phyloP scores from a whole-genome alignment of 1,140 invertebrate species.

The Magallana ariakensis region DNA sequence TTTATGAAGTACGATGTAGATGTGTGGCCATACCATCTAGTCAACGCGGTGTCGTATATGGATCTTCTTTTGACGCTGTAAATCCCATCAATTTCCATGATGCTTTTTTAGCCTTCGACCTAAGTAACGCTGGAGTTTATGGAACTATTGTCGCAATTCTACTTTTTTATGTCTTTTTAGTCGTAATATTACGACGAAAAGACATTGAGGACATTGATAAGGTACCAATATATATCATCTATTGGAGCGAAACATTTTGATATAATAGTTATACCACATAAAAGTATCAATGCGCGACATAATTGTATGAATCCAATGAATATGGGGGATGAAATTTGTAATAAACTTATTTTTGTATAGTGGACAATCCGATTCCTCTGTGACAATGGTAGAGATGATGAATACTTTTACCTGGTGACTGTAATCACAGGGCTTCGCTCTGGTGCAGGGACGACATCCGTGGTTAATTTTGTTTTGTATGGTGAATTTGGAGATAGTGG shows the following conservation, averaged over 20 bases:
- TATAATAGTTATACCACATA: too few species aligned
- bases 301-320: too few species aligned
- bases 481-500: slow-evolving; percentile 66
- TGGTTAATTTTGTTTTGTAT: slow-evolving; percentile 63
- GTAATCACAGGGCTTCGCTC: slow-evolving; percentile 65
- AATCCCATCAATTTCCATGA: slow-evolving; percentile 49
- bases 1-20: slow-evolving; percentile 49
- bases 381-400: slow-evolving; percentile 62
- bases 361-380: slow-evolving; percentile 60
- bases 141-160: slow-evolving; percentile 74
- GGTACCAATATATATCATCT: slow-evolving; percentile 28
- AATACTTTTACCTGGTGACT: slow-evolving; percentile 65
- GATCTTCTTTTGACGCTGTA: slow-evolving; percentile 48
- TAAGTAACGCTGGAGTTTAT: slow-evolving; percentile 50
- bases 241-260: not conserved
- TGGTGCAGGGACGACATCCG: slow-evolving; percentile 62
- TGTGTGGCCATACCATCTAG: slow-evolving; percentile 33
- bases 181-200: slow-evolving; percentile 78
- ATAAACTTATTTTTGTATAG: slow-evolving; percentile 38
- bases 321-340: too few species aligned
- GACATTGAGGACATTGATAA: slow-evolving; percentile 65
- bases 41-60: not conserved
- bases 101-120: slow-evolving; percentile 47
- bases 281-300: too few species aligned
- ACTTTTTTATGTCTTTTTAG: slow-evolving; percentile 75